Evolutionary conservation across 2,888 invertebrate species (phyloP), one percentile per base, ranked within the genome.

Genomic region (Synanthedon formicaeformis): DNA sequence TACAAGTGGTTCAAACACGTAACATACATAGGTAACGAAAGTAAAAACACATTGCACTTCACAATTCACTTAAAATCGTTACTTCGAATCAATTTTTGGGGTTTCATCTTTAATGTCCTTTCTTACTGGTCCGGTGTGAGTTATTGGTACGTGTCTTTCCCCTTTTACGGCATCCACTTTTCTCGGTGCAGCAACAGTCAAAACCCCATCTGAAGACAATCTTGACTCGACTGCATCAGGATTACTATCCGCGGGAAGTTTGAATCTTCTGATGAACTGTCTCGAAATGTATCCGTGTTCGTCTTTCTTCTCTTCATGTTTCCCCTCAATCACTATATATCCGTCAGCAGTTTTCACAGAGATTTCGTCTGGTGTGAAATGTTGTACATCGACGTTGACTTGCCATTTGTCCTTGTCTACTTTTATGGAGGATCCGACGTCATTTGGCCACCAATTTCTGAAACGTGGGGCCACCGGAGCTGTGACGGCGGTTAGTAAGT

Each of bases 251-350:
- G 92, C 90, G 1, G 95, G 94, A 48, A 95, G 69, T 48, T 90
- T 81, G 67, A 94, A 95, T 55, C 91, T 90, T 45, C 94, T 88
- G 8, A 91, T 85, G 61, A 95, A 93, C 62, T 94, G 93, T 50
- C 94, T 88, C 0, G 93, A 92, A 52, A 94, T 89, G 58, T 88
- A 92, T 0, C 94, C 94, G 63, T 93, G 92, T 41, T 92, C 91
- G 60, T 94, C 94, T 58, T 91, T 89, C 61, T 92, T 92, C 61
- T 95, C 94, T 62, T 93, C 93, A 65, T 95, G 95, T 67, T 92
- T 93, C 0, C 92, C 94, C 73, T 95, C 93, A 12, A 94, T 88
- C 0, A 94, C 86, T 8, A 95, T 89, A 50, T 75, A 88, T 50
- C 91, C 90, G 54, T 93, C 92, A 0, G 90, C 86, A 0, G 91